Base-by-base conservation (phyloP, 1,140 invertebrate species). In the Heliconius eleuchia region DNA sequence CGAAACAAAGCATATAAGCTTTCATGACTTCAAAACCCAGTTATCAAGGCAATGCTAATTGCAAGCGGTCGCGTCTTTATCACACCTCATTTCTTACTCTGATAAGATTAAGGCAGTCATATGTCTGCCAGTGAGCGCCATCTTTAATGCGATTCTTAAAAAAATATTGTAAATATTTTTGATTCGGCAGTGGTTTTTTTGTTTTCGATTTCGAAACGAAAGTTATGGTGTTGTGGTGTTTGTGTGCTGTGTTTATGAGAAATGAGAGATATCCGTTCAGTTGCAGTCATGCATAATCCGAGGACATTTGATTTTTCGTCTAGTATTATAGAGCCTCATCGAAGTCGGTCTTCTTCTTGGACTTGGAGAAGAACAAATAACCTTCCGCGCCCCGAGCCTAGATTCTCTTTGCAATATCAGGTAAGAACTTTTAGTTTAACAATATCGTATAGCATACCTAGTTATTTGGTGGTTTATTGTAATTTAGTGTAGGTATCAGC, bases 101-200 rank as follows among this genome's bases (percentile, higher is more conserved):
- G 91, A 93, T 93, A 93, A 92, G 92, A 93, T 93, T 89, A 91
- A 55, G 83, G n/a, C 82, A 87, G 89, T 93, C 91, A 93, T 93
- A 92, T 91, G 92, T 86, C 60, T 66, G 60, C 50, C 5, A 52
- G 50, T 52, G 11, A 66, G 82, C 87, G 89, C 88, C 88, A 86
- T 88, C 83, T 89, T 85, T 78, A 57, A 77, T 83, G 75, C 72
- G 72, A 83, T 81, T 78, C 57, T 73, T 84, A 73, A 77, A 66
- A 30, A 74, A 73, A 78, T 71, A 75, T 86, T 82, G 77, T 84
- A 86, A 87, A 85, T 84, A 88, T 83, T 84, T 30, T 39, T 66
- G 5, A 66, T 66, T 66, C 23, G 55, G n/a, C 19, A 7, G 3
- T 16, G 3, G n/a, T 9, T 66, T 30, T 66, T 13, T 27, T 34